A percentile compares a stretch with the other conserved stretches of the same genome.
Conservation (phyloP, 1,140 invertebrate species). For the Pseudomyrmex cubaensis region DNA sequence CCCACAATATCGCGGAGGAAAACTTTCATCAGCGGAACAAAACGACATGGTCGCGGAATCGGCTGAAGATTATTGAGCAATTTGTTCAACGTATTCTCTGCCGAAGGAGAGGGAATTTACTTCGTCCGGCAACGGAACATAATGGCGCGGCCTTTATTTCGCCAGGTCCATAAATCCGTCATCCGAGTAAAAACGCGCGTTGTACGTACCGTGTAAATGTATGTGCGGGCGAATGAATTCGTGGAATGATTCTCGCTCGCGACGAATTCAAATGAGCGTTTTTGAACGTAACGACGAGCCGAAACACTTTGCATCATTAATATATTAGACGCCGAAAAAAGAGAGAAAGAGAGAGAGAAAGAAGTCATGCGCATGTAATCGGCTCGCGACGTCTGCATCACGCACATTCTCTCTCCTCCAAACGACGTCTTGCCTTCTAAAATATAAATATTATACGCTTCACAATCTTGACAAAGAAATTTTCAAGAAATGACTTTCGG, state of each 20-base stretch:
- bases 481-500: not conserved
- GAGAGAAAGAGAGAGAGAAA: too few relatives aligned
- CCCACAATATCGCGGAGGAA: not conserved
- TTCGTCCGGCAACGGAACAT: not conserved
- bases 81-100: not conserved
- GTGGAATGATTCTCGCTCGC: not conserved
- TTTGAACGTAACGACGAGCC: not conserved
- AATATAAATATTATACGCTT: not conserved
- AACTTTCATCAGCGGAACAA: not conserved
- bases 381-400: too few relatives aligned
- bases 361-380: too few relatives aligned
- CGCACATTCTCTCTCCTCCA: too few relatives aligned
- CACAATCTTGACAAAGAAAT: slow-evolving; percentile 16
- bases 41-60: not conserved
- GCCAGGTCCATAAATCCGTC: slow-evolving; percentile 43
- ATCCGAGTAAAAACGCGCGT: slow-evolving; percentile 45
- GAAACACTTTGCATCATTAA: slow-evolving; percentile 27
- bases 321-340: slow-evolving; percentile 3
- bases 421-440: not conserved
- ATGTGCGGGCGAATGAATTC: slow-evolving; percentile 24
- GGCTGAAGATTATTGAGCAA: not conserved
- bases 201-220: slow-evolving; percentile 23
- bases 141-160: slow-evolving; percentile 25
- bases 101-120: not conserved
- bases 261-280: slow-evolving; percentile 53